These are phyloP conservation scores for Tetrapedia diversipes DNA, from an alignment of 2,888 invertebrate species.

Conservation along the genomic window DNA sequence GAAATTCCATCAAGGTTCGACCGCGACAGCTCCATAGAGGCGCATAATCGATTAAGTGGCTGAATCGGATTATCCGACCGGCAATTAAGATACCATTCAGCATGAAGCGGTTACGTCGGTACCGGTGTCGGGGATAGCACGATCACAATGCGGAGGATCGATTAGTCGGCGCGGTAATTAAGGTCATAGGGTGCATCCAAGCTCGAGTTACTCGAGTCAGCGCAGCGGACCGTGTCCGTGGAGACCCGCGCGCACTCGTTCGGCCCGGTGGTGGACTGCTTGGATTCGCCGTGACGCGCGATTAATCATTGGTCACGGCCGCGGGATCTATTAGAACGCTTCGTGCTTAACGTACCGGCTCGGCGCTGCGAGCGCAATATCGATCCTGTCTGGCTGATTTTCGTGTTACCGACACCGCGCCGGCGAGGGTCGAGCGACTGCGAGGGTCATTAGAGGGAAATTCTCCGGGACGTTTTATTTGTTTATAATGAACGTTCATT, in stretches of 20 bases:
- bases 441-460: constrained; percentile 1
- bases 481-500: too few species aligned
- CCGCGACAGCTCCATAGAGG: constrained; percentile 56
- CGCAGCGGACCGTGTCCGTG: constrained; percentile 49
- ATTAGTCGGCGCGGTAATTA: constrained; percentile 70
- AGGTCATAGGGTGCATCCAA: constrained; percentile 66
- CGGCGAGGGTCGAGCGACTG: background rate
- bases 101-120: constrained; percentile 63
- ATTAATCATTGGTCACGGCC: constrained; percentile 60
- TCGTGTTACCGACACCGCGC: background rate
- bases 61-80: constrained; percentile 65
- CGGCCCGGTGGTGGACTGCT: constrained; percentile 37
- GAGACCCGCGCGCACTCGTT: constrained; percentile 50
- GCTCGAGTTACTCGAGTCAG: constrained; percentile 53
- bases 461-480: too few species aligned
- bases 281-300: constrained; percentile 51
- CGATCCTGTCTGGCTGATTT: constrained; percentile 27
- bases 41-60: constrained; percentile 67
- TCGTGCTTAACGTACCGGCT: constrained; percentile 29
- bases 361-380: constrained; percentile 7
- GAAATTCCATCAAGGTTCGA: constrained; percentile 51
- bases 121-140: constrained; percentile 65
- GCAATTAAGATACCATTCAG: constrained; percentile 69
- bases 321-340: constrained; percentile 17
- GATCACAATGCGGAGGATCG: constrained; percentile 70